Base-by-base conservation (phyloP, 2,797 vertebrate genomes). In the Myripristis jacobus region DNA sequence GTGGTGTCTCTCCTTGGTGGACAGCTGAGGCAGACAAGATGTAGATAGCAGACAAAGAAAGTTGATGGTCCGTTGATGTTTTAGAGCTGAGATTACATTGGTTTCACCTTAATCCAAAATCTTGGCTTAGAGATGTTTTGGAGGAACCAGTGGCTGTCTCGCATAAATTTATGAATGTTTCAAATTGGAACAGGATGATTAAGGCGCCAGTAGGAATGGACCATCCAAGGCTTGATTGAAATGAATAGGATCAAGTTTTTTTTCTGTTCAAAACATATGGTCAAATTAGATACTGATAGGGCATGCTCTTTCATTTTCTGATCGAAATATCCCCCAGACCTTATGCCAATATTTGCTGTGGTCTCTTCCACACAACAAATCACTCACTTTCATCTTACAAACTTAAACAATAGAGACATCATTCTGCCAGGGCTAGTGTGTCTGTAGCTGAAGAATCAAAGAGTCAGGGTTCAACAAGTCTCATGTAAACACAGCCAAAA, bases 21-120 rank as follows among this genome's bases (percentile, higher is more conserved):
- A 63, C 10, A 55, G 70, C 25, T 3, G 1, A 69, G 13, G 47
- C 52, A 34, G 55, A 27, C 7, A 6, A 52, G 41, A 58, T 65
- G 22, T 27, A 69, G 71, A 82, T 76, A 70, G 43, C 6, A 43
- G 72, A 83, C 62, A 66, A 48, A 63, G 24, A 29, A 53, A 87
- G 73, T 88, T 91, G 90, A 91, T 86, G 89, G 86, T 88, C 83
- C 44, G 3, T 65, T 87, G 82, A 84, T 80, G 83, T 76, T 84
- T 75, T 77, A 34, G 38, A 81, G 75, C 43, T 70, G 58, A 75
- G 62, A 76, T 89, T 70, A 78, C 54, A 84, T 62, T 11, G 7
- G 38, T 62, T 80, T 76, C 58, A 85, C 61, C 77, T 82, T 70
- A 47, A 80, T 80, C 78, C 70, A 68, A 73, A 65, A 63, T 1